A percentile compares a stretch with the other conserved stretches of the same genome.
Evolutionary conservation across 2,113 vertebrate species (phyloP).

Genomic region (Sturnira hondurensis): DNA sequence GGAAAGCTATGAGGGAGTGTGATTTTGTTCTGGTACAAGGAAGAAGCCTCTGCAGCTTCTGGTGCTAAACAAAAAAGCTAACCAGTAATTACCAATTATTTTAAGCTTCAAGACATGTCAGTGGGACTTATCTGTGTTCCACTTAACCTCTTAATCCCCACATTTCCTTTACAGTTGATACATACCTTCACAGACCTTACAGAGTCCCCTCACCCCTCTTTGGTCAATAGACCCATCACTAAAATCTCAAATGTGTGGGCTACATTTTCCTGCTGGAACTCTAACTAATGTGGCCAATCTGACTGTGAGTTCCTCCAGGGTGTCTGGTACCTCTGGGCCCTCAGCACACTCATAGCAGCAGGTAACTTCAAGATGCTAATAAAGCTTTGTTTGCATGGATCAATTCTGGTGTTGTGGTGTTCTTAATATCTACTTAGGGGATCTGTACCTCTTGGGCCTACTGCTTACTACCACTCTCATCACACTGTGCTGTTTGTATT

Average conservation of each 20-base stretch:
- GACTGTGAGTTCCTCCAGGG: background rate
- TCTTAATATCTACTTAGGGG: background rate
- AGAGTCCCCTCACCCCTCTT: background rate
- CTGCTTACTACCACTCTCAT: background rate
- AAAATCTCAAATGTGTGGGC: background rate
- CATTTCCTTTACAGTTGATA: background rate
- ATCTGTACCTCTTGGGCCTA: background rate
- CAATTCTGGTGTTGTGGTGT: background rate
- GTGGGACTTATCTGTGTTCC: background rate
- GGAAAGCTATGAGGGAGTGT: background rate
- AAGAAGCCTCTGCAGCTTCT: background rate
- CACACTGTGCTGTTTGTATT: background rate
- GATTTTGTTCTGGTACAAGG: background rate
- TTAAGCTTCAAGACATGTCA: background rate
- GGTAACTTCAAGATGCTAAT: background rate
- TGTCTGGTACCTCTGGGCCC: background rate
- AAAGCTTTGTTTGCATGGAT: background rate
- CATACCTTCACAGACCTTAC: background rate
- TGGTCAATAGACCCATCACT: background rate
- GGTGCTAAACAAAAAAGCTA: background rate
- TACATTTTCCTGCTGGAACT: background rate
- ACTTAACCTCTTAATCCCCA: background rate
- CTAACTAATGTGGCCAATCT: background rate
- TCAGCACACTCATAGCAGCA: background rate
- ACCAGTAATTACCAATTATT: background rate